Conservation (phyloP, 2,113 vertebrate genomes). For the Mormyrus lacerda region DNA sequence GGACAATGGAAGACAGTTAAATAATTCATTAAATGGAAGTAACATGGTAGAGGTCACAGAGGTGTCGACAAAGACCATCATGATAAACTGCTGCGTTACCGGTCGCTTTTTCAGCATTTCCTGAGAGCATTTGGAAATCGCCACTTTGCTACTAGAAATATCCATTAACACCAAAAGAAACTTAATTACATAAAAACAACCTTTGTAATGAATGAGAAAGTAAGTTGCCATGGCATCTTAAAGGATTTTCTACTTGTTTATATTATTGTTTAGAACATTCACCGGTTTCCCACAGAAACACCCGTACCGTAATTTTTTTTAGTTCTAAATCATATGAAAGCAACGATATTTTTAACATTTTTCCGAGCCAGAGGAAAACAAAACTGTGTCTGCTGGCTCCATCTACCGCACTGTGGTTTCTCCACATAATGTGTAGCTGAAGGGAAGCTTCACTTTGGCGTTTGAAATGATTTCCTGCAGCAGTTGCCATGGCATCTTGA, state of each 20-base stretch:
- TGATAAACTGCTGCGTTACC: slow-evolving; percentile 1
- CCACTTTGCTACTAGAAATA: slow-evolving; percentile 45
- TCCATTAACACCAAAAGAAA: slow-evolving; percentile 42
- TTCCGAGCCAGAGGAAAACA: neutral
- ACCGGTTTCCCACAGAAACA: neutral
- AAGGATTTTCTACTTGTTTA: slow-evolving; percentile 19
- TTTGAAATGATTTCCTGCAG: slow-evolving; percentile 38
- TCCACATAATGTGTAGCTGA: neutral
- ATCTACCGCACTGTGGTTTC: neutral
- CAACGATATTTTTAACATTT: neutral
- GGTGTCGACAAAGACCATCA: slow-evolving; percentile 2
- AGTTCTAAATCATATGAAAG: neutral
- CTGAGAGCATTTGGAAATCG: slow-evolving; percentile 52
- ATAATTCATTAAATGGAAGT: neutral
- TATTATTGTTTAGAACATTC: neutral
- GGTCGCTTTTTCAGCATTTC: neutral
- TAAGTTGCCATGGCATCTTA: slow-evolving; percentile 64
- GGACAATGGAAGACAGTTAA: slow-evolving; percentile 14
- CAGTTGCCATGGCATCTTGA: slow-evolving; percentile 68
- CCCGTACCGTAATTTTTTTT: neutral
- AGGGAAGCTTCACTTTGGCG: neutral
- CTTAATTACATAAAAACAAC: slow-evolving; percentile 32
- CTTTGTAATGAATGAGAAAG: slow-evolving; percentile 4
- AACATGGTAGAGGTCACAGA: slow-evolving; percentile 16
- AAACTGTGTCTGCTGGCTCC: neutral